Conservation (phyloP, 1,140 invertebrate species). For the Tetramorium parvispinum region DNA sequence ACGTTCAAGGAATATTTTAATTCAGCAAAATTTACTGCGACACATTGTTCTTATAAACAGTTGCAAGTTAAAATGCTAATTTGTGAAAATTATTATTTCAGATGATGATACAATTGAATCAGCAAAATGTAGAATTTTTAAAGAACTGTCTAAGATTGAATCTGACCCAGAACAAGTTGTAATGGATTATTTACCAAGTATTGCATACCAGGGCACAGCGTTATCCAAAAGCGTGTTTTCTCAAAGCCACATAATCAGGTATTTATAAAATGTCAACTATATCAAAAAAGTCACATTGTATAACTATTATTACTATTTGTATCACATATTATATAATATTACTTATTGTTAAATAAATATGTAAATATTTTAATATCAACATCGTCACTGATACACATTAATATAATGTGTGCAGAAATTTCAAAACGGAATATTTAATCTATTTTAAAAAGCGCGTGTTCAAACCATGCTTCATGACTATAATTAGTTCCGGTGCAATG, state of each 20-base stretch:
- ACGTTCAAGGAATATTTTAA: not conserved
- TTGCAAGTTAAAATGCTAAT: not conserved
- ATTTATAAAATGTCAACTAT: not conserved
- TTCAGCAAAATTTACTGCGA: not conserved
- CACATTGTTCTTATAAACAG: no score
- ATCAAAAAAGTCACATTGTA: no score
- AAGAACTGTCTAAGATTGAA: conserved; percentile 64
- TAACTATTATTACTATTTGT: no score
- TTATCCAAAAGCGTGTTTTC: conserved; percentile 71
- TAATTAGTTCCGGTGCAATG: conserved; percentile 69
- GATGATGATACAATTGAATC: conserved; percentile 64
- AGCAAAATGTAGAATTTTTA: conserved; percentile 63
- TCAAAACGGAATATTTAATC: conserved; percentile 51
- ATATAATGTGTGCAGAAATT: conserved; percentile 45
- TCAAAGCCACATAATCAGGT: conserved; percentile 64
- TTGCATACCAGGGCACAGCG: conserved; percentile 73
- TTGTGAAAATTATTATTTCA: conserved; percentile 7
- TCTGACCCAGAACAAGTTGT: conserved; percentile 63
- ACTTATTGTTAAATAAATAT: no score
- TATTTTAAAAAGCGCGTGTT: conserved; percentile 67
- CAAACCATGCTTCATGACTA: conserved; percentile 64
- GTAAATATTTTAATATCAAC: not conserved
- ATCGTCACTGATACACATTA: not conserved
- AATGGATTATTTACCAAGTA: conserved; percentile 74
- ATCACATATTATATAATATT: no score